Evolutionary conservation across 2,113 vertebrate genomes (phyloP).

Genomic region (Monarcha castaneiventris): DNA sequence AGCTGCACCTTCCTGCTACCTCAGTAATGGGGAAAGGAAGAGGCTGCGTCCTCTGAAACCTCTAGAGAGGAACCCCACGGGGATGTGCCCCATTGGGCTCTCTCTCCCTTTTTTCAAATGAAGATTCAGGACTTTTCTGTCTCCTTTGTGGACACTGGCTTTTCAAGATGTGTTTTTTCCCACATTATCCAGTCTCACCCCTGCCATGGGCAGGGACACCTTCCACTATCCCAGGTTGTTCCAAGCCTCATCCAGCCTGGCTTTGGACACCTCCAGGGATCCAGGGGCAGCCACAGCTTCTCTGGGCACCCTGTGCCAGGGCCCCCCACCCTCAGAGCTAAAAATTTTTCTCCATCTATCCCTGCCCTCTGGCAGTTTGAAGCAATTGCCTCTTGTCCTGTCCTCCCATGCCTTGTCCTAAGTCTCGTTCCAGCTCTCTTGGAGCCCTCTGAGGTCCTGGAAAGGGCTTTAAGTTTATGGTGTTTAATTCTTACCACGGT

Average conservation of each 20-base stretch:
- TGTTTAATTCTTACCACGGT: not conserved
- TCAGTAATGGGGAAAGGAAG: not conserved
- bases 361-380: not conserved
- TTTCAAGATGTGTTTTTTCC: accelerated
- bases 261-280: not conserved
- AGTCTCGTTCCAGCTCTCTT: not conserved
- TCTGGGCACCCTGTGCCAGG: not conserved
- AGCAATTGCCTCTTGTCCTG: not conserved
- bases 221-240: accelerated
- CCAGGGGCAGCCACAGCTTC: not conserved
- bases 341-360: not conserved
- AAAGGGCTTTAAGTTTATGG: not conserved
- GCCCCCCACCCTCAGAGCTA: accelerated
- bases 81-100: not conserved
- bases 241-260: accelerated
- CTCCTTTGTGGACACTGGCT: too few relatives aligned
- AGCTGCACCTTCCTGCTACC: not conserved
- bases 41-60: not conserved
- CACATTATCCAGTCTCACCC: accelerated
- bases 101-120: not conserved
- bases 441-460: not conserved
- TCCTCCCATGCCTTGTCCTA: too few relatives aligned
- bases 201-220: too few relatives aligned
- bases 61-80: accelerated
- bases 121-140: not conserved